These are phyloP conservation scores for Drosophila mayaguana DNA, from an alignment of 2,888 invertebrate genomes.

Conservation along the genomic window DNA sequence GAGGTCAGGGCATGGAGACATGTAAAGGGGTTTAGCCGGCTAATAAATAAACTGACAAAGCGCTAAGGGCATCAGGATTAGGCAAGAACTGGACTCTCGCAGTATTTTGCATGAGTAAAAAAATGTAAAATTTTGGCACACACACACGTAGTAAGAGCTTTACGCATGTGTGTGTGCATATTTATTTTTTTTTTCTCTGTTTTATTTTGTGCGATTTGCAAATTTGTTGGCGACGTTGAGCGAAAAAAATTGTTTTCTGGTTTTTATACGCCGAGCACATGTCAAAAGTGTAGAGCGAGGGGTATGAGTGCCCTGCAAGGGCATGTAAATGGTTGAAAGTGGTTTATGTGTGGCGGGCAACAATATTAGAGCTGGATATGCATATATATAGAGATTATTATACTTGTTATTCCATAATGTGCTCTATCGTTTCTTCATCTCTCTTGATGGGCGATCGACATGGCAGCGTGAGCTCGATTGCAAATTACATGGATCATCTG, in stretches of 20 bases:
- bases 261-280: background rate
- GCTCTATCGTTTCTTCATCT: too few relatives aligned
- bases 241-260: slow-evolving; percentile 4
- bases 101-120: background rate
- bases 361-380: too few relatives aligned
- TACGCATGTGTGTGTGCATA: background rate
- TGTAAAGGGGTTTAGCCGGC: background rate
- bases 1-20: background rate
- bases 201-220: slow-evolving; percentile 50
- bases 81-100: slow-evolving; percentile 5
- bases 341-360: background rate
- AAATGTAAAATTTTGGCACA: slow-evolving; percentile 22
- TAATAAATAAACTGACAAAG: slow-evolving; percentile 23
- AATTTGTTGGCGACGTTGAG: slow-evolving; percentile 41
- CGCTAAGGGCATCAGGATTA: background rate
- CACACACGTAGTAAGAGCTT: background rate
- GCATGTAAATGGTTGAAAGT: background rate
- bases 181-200: background rate
- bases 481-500: too few relatives aligned
- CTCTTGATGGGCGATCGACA: too few relatives aligned
- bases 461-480: too few relatives aligned
- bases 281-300: background rate
- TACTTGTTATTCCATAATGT: too few relatives aligned
- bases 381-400: too few relatives aligned
- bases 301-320: background rate